Base-by-base conservation (phyloP, 1,140 invertebrate genomes). In the Cyphomyrmex costatus region DNA sequence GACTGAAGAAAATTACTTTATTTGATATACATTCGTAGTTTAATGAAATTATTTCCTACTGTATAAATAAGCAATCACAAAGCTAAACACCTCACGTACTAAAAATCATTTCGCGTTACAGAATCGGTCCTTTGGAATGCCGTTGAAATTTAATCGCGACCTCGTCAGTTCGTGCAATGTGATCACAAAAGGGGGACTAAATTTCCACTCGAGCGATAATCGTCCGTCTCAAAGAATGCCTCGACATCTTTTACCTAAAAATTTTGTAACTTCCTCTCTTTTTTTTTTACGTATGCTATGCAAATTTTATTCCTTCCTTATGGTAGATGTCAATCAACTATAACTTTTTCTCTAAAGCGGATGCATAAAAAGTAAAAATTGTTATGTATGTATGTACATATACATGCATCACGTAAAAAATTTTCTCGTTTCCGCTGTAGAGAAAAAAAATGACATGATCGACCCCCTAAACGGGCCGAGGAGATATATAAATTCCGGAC, bases 201-300 rank as follows among this genome's bases (percentile, higher is more conserved):
- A 91, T 91, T 94, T 94, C 92, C 91, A 90, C 91, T 93, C 90
- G 77, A 92, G 88, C 89, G 93, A 93, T 92, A 86, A 92, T 92
- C 89, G 88, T 89, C 86, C 7, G 24, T 93, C 65, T 78, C 60
- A 53, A 42, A 61, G 77, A 68, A 86, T 82, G 61, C 21, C 14
- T 16, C 5, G 42, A 53, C 51, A 27, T 53, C 58, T 82, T 51
- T 66, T 85, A 66, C 56, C 33, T 74, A 60, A 78, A 53, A 36
- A 66, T 66, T 46, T 73, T 51, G 16, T 42, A 58, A n/a, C 12
- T 21, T 4, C n/a, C 27, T 63, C 14, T 61, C 30, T 65, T 19
- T 65, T 58, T 61, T 73, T 36, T 51, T 65, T 27, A 0, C 8
- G 10, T 42, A 27, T n/a, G n/a, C n/a, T 63, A 42, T 21, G 14